phyloP scores from a whole-genome alignment of 2,797 vertebrate genomes.

The Antennarius maculatus region DNA sequence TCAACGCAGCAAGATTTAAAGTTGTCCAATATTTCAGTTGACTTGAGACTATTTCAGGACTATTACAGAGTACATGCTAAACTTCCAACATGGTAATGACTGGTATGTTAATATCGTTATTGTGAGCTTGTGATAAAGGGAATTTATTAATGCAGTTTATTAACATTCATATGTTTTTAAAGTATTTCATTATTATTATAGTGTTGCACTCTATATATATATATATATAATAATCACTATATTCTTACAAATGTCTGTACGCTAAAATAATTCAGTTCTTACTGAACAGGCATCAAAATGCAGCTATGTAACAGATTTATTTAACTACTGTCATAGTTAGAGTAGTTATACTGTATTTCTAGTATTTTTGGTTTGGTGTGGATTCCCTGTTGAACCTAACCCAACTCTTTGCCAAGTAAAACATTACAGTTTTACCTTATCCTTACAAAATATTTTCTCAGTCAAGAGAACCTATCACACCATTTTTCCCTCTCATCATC shows the following conservation, averaged over 20 bases:
- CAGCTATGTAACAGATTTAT: too few relatives aligned
- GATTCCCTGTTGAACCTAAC: slow-evolving; percentile 26
- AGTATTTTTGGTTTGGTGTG: too few relatives aligned
- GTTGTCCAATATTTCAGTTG: too few relatives aligned
- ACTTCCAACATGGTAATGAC: neutral
- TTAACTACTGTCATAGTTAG: too few relatives aligned
- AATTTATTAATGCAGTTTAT: neutral
- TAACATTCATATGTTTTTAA: too few relatives aligned
- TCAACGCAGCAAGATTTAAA: neutral
- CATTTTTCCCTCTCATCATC: slow-evolving; percentile 46
- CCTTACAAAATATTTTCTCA: slow-evolving; percentile 39
- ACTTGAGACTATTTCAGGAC: neutral
- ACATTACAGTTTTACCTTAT: slow-evolving; percentile 48
- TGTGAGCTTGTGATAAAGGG: too few relatives aligned
- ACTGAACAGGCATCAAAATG: too few relatives aligned
- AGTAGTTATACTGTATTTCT: neutral
- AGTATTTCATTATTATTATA: too few relatives aligned
- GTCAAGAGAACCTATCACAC: slow-evolving; percentile 38
- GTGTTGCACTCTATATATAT: too few relatives aligned
- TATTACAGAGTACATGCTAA: neutral
- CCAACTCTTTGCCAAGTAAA: slow-evolving; percentile 47
- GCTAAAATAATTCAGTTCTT: too few relatives aligned
- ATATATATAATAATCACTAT: too few relatives aligned
- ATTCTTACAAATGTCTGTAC: too few relatives aligned
- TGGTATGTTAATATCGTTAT: neutral